phyloP scores from a whole-genome alignment of 2,888 invertebrate genomes.

The Creontiades dilutus region DNA sequence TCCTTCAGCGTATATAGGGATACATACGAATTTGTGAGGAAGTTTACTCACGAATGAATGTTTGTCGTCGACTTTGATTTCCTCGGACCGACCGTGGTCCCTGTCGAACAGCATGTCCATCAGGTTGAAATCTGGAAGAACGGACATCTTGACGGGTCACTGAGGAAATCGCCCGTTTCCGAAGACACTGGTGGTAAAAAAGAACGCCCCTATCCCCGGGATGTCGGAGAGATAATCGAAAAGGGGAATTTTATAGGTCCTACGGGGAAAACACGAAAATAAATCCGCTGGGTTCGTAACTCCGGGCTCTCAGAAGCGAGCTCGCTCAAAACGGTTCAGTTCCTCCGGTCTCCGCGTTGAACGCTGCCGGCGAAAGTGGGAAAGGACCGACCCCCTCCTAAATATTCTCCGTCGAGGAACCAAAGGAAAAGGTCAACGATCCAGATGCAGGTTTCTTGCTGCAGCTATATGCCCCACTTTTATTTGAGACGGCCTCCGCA shows the following conservation, averaged over 20 bases:
- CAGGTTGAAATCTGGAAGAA: slow-evolving; percentile 78
- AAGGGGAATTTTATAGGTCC: background rate
- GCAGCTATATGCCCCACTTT: background rate
- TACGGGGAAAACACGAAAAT: slow-evolving; percentile 32
- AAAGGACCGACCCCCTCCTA: slow-evolving; percentile 4
- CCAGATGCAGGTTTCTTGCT: slow-evolving; percentile 29
- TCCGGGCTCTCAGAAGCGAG: slow-evolving; percentile 41
- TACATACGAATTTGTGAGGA: background rate
- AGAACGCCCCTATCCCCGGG: background rate
- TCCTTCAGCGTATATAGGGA: background rate
- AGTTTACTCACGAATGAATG: slow-evolving; percentile 46
- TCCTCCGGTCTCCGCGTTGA: slow-evolving; percentile 50
- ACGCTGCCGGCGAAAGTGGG: slow-evolving; percentile 65
- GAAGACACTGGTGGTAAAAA: background rate
- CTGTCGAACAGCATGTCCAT: slow-evolving; percentile 78
- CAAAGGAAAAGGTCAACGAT: slow-evolving; percentile 44
- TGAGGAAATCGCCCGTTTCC: slow-evolving; percentile 26
- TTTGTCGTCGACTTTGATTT: slow-evolving; percentile 75
- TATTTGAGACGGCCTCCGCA: background rate
- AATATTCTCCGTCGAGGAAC: background rate
- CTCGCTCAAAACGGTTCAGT: slow-evolving; percentile 50
- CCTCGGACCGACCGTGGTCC: slow-evolving; percentile 77
- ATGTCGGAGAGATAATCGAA: background rate
- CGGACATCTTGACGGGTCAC: slow-evolving; percentile 77
- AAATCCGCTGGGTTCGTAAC: background rate